Base-by-base conservation (phyloP, 1,140 invertebrate species). In the Pseudomyrmex sp. region DNA sequence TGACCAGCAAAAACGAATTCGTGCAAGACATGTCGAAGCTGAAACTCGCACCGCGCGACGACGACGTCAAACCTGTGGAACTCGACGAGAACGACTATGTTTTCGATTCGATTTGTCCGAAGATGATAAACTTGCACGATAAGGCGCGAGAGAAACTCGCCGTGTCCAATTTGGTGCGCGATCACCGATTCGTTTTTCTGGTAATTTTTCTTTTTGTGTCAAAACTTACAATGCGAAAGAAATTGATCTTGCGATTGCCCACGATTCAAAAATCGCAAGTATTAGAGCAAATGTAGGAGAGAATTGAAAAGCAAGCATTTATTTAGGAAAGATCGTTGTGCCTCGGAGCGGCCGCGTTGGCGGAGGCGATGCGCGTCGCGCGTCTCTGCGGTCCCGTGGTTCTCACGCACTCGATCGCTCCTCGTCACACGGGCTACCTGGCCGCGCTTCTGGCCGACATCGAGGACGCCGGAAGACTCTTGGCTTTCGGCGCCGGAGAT, bases 361-460 rank as follows among this genome's bases (percentile, higher is more conserved):
- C 95, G 66, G 95, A 96, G 69, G 94, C 97, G 1, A 94, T 97
- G 54, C 95, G 95, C 0, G 95, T 95, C 10, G 95, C 96, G 76
- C 94, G 95, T 65, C 92, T 97, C 7, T 95, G 95, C 35, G 97
- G 97, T 3, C 96, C 96, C n/a, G 96, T 97, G 0, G 95, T 97
- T 0, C 95, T 97, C 88, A 97, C 97, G 0, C 97, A 97, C 89
- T 95, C 97, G 0, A 96, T 96, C 0, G 97, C 97, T 0, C 97
- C 97, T 0, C 94, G 97, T 7, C 96, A 97, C 46, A 97, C 96
- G 0, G 97, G 96, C 1, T 97, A 97, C 89, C 89, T 97, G 8
- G 97, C 96, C 0, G 95, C 95, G 0, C 93, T 97, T n/a, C 92
- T 97, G 23, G 91, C 94, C 10, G 95, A 96, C 54, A 95, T 96